phyloP scores from a whole-genome alignment of 2,113 vertebrate species.

The Oncorhynchus nerka region DNA sequence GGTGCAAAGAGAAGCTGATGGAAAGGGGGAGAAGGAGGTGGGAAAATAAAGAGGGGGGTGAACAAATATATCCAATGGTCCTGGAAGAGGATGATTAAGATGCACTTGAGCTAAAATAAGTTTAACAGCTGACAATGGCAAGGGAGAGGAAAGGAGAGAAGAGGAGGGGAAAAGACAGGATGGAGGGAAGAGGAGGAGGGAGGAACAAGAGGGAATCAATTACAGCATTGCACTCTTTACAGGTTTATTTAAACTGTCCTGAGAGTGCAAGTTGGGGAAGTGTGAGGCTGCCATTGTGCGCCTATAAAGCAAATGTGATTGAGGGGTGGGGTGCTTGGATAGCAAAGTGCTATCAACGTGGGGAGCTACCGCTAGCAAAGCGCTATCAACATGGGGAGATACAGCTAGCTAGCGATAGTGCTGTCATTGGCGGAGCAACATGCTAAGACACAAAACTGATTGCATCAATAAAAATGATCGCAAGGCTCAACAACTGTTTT shows the following conservation, averaged over 20 bases:
- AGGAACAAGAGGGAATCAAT: slow-evolving; percentile 41
- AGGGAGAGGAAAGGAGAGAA: slow-evolving; percentile 4
- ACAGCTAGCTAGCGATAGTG: too few relatives aligned
- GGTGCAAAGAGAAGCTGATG: slow-evolving; percentile 51
- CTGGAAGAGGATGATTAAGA: slow-evolving; percentile 62
- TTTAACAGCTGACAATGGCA: slow-evolving; percentile 47
- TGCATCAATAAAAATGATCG: too few relatives aligned
- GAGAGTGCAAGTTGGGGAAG: slow-evolving; percentile 26
- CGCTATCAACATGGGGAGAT: too few relatives aligned
- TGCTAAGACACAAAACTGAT: too few relatives aligned
- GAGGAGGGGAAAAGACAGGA: background rate
- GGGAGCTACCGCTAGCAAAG: too few relatives aligned
- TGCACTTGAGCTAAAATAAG: slow-evolving; percentile 51
- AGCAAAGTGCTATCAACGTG: background rate
- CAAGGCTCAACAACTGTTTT: too few relatives aligned
- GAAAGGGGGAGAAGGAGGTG: slow-evolving; percentile 26
- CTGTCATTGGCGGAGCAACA: too few relatives aligned
- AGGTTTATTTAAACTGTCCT: slow-evolving; percentile 33
- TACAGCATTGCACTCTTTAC: slow-evolving; percentile 15
- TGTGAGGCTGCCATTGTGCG: background rate
- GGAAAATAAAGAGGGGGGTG: slow-evolving; percentile 22
- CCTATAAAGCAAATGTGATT: background rate
- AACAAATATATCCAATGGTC: slow-evolving; percentile 22
- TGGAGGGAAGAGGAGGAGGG: background rate
- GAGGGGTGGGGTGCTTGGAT: background rate